Percentiles rank a stretch among this genome's conserved stretches.
These are phyloP conservation scores for Nanorana parkeri DNA, from an alignment of 2,113 vertebrate genomes.

Conservation along the genomic window DNA sequence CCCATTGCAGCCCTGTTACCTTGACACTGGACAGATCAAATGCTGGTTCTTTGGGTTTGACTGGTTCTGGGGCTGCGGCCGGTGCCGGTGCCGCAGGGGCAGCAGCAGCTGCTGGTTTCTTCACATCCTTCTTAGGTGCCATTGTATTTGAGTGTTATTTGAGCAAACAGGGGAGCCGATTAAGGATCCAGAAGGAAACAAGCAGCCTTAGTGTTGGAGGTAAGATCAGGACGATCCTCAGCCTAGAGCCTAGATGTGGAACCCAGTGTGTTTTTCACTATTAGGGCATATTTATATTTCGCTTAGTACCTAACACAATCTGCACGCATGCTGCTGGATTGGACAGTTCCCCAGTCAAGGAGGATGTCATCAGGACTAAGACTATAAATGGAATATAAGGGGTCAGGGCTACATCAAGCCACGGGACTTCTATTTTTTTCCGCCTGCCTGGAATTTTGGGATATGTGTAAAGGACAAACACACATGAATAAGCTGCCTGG, in stretches of 20 bases:
- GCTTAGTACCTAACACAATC: slow-evolving; percentile 76
- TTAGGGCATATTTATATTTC: slow-evolving; percentile 84
- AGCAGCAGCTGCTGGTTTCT: slow-evolving; percentile 73
- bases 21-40: slow-evolving; percentile 82
- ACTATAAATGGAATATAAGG: slow-evolving; percentile 84
- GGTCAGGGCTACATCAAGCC: slow-evolving; percentile 72
- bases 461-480: slow-evolving; percentile 58
- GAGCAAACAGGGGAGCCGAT: slow-evolving; percentile 58
- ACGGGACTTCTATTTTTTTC: slow-evolving; percentile 63
- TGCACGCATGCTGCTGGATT: slow-evolving; percentile 81
- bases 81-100: slow-evolving; percentile 69
- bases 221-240: slow-evolving; percentile 72
- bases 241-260: slow-evolving; percentile 74
- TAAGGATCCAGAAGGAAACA: slow-evolving; percentile 63
- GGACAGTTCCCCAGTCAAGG: slow-evolving; percentile 79
- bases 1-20: slow-evolving; percentile 66
- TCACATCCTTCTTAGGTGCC: slow-evolving; percentile 85
- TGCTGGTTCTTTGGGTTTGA: slow-evolving; percentile 75
- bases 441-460: slow-evolving; percentile 54
- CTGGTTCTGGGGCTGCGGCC: slow-evolving; percentile 64
- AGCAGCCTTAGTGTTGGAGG: slow-evolving; percentile 63
- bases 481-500: slow-evolving; percentile 59
- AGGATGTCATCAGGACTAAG: slow-evolving; percentile 77
- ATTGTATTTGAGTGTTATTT: slow-evolving; percentile 65
- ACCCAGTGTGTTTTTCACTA: slow-evolving; percentile 69